These are phyloP conservation scores for Neolamprologus longior DNA, from an alignment of 2,113 vertebrate genomes.

Conservation along the genomic window DNA sequence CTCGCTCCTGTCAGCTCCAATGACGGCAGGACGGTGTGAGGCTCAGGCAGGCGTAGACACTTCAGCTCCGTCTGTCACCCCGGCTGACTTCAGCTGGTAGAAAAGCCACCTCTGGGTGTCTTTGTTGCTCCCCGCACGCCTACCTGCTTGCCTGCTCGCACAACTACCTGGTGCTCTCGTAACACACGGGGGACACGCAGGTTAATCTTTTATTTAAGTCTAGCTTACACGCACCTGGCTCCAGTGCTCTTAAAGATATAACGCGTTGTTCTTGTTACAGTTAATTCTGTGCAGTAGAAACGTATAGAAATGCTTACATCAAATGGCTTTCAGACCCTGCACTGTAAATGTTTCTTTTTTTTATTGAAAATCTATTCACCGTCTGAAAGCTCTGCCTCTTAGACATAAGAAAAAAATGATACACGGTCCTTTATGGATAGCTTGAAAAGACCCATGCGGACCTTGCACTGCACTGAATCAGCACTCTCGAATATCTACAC, in stretches of 20 bases:
- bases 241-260: neutral
- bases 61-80: constrained; percentile 53
- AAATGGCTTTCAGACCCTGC: neutral
- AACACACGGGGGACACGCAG: constrained; percentile 53
- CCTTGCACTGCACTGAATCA: constrained; percentile 27
- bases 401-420: constrained; percentile 9
- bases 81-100: constrained; percentile 53
- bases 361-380: constrained; percentile 3
- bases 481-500: constrained; percentile 1
- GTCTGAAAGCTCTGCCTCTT: neutral
- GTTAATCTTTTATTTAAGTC: constrained; percentile 70
- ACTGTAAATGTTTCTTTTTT: neutral
- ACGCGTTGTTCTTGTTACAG: constrained; percentile 10
- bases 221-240: constrained; percentile 33
- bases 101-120: constrained; percentile 62
- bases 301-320: constrained; percentile 18
- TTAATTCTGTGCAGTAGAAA: neutral
- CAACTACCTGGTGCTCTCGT: constrained; percentile 34
- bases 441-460: constrained; percentile 4
- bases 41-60: constrained; percentile 29
- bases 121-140: constrained; percentile 30
- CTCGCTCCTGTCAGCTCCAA: constrained; percentile 61
- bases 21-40: constrained; percentile 50
- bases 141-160: constrained; percentile 28
- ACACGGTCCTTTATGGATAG: neutral